Conservation (phyloP, 2,797 vertebrate genomes). For the Rhinella marina region DNA sequence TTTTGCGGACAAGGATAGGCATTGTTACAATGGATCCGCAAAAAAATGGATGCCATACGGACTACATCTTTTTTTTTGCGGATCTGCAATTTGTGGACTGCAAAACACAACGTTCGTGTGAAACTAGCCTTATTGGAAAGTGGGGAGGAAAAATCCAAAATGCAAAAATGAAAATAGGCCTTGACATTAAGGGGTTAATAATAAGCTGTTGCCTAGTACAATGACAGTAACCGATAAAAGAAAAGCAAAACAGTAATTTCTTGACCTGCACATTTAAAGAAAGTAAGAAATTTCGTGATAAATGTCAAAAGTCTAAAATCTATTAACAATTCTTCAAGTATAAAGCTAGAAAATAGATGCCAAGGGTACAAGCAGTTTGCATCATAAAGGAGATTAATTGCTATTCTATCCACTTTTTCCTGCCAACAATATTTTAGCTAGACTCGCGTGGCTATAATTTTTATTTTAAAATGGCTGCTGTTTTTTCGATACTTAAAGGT, state of each 20-base stretch:
- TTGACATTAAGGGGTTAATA: neutral
- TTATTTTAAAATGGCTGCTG: neutral
- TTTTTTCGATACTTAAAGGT: neutral
- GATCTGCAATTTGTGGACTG: no score
- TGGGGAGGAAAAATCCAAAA: no score
- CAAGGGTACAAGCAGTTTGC: slow-evolving; percentile 23
- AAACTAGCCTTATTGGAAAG: no score
- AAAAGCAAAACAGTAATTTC: neutral
- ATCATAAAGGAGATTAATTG: slow-evolving; percentile 49
- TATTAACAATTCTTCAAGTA: slow-evolving; percentile 30
- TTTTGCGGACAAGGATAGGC: no score
- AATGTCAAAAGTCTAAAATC: slow-evolving; percentile 23
- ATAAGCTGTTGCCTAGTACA: neutral
- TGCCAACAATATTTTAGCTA: slow-evolving; percentile 29
- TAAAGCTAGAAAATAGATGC: slow-evolving; percentile 13
- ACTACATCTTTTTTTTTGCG: no score
- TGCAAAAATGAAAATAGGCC: no score
- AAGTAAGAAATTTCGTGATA: slow-evolving; percentile 33
- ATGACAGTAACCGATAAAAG: neutral
- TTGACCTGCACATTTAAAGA: slow-evolving; percentile 5
- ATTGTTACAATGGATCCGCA: no score
- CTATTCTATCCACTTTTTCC: slow-evolving; percentile 25
- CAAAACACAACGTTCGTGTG: no score
- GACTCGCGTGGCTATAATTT: neutral
- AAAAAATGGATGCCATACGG: no score